Base-by-base conservation (phyloP, 2,113 vertebrate species). In the Syngnathus typhle region DNA sequence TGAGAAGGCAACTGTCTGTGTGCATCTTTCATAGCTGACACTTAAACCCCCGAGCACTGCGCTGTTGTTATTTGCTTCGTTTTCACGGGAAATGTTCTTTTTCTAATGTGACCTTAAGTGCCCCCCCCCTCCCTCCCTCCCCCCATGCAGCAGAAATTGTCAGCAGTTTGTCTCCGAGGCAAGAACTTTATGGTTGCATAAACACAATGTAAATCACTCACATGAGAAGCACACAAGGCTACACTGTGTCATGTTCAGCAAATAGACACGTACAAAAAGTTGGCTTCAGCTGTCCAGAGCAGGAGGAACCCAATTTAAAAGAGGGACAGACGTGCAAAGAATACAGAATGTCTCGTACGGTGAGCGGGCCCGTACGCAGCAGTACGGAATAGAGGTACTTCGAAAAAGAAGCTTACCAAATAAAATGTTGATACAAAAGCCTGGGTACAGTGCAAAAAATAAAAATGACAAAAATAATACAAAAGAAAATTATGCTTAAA, bases 1-100 rank as follows among this genome's bases (percentile, higher is more conserved):
- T 69, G 21, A 77, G 80, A 75, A 71, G 65, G 69, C 73, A 80
- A 86, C 88, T 87, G 84, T 82, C 82, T 89, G 75, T 80, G 77
- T 82, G 75, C 81, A 80, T 88, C 85, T 82, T 83, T 79, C 74
- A 68, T 75, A 72, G 78, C 70, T 80, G 67, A 77, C 73, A 72
- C 68, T 77, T 41, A 10, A 41, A 83, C 78, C 80, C 82, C 2
- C 69, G 37, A 82, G 82, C 73, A 23, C 46, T 68, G 63, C 62
- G 16, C 12, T 64, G 10, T 39, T 54, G 19, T 54, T 65, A 38
- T 65, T 54, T 38, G 38, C 49, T n/a, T 37, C 12, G 54, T 65
- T 65, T 38, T 54, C 21, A 51, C 36, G 11, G 32, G 77, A 81
- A 83, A 71, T 78, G 71, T 73, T 64, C 71, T 68, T 78, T 74